phyloP scores from a whole-genome alignment of 2,888 invertebrate species.

The Cyclophora albipunctata region DNA sequence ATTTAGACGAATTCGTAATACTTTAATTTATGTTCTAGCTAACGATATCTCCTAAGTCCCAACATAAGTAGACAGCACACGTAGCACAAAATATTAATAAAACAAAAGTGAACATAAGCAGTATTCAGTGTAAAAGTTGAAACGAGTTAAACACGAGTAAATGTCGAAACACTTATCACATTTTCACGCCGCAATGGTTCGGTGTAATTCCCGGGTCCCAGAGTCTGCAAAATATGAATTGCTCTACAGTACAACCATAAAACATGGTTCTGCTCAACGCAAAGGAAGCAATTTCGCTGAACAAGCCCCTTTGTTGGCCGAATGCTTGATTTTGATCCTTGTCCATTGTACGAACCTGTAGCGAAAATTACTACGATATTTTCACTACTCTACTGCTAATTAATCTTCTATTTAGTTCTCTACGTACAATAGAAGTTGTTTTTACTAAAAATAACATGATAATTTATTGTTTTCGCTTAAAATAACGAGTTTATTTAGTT shows the following conservation, averaged over 20 bases:
- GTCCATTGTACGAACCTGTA: conserved; percentile 24
- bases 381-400: too few relatives aligned
- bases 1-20: too few relatives aligned
- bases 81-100: conserved; percentile 17
- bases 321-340: conserved; percentile 37
- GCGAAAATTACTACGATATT: neutral
- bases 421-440: neutral
- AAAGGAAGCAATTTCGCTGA: conserved; percentile 38
- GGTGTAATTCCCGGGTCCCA: conserved; percentile 23
- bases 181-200: conserved; percentile 27
- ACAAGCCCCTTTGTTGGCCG: conserved; percentile 35
- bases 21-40: too few relatives aligned
- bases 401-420: neutral
- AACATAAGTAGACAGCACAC: conserved; percentile 5
- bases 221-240: conserved; percentile 41
- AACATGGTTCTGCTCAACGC: conserved; percentile 34
- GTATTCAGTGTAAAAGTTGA: conserved; percentile 14
- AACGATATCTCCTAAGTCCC: too few relatives aligned
- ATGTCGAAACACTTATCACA: conserved; percentile 29
- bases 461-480: too few relatives aligned
- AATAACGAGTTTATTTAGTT: too few relatives aligned
- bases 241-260: conserved; percentile 28
- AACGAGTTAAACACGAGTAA: conserved; percentile 17
- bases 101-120: conserved; percentile 18
- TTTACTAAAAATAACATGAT: too few relatives aligned